Conservation (phyloP, 2,113 vertebrate genomes). For the Erpornis zantholeuca region DNA sequence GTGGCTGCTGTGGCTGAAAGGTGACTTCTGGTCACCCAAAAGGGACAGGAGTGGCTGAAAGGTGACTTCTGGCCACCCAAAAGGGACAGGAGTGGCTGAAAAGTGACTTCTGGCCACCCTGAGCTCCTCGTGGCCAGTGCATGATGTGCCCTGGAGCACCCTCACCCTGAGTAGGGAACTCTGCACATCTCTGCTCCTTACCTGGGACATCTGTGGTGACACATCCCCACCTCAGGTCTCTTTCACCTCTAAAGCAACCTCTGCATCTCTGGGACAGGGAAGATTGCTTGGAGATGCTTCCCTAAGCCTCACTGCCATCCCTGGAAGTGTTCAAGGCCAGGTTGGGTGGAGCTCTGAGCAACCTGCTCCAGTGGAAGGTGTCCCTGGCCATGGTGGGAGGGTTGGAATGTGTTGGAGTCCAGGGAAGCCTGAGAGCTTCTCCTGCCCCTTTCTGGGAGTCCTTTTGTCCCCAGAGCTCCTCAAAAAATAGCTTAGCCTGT, state of each 20-base stretch:
- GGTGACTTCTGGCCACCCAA: background rate
- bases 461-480: too few species aligned
- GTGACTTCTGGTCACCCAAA: background rate
- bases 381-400: background rate
- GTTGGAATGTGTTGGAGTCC: too few species aligned
- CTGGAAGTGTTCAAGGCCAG: background rate
- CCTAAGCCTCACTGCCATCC: background rate
- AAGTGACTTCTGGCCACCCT: background rate
- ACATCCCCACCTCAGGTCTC: background rate
- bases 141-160: background rate
- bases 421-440: too few species aligned
- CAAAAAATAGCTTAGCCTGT: too few species aligned
- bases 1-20: background rate
- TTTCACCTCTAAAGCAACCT: background rate
- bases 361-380: background rate
- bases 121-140: accelerated
- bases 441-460: too few species aligned
- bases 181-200: background rate
- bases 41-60: background rate
- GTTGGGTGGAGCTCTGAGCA: background rate
- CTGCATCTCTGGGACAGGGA: background rate
- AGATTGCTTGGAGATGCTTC: background rate
- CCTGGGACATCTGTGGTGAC: too few species aligned
- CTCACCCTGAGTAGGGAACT: background rate
- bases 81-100: background rate